Base-by-base conservation (phyloP, 2,797 vertebrate species). In the Siniperca obscura region DNA sequence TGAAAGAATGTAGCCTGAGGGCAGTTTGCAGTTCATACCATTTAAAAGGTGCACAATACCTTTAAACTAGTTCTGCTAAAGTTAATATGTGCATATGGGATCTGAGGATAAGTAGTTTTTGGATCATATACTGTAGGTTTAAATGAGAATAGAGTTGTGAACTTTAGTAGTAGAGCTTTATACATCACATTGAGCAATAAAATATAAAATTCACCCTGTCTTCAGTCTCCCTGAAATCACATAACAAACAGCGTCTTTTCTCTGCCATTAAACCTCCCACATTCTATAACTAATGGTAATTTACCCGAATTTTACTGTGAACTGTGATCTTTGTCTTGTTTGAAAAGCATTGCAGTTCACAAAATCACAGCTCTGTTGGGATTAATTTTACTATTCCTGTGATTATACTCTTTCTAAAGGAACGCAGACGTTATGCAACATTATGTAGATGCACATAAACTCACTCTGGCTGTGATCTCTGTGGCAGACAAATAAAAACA, bases 71-170 rank as follows among this genome's bases (percentile, higher is more conserved):
- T 65, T 66, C 38, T 67, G n/a, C 27, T 9, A 21, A 5, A 13
- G 42, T 52, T 38, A 14, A 52, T 16, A 66, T 52, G 12, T 17
- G 16, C 21, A 55, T 38, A 70, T 67, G 8, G 22, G 48, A 70
- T 66, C 52, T 53, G 17, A 69, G 38, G 42, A 76, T 12, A 68
- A 68, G 27, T 3, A 17, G n/a, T 46, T 14, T 27, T 53, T 60
- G 17, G 21, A 52, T 34, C 13, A 17, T 66, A 34, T 50, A 12
- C 50, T 76, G 30, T 36, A 36, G 46, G 13, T 60, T 57, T n/a
- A 44, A 80, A 80, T 30, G 17, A 70, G 11, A 40, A 30, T 68
- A 40, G 22, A 16, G 48, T 78, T 65, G 52, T 65, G n/a, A 70
- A 4, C 52, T 56, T 42, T 38, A 21, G 34, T 14, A 21, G 10